A percentile compares a stretch with the other conserved stretches of the same genome.
Conservation (phyloP, 2,888 invertebrate genomes). For the Himalopsyche anomala region DNA sequence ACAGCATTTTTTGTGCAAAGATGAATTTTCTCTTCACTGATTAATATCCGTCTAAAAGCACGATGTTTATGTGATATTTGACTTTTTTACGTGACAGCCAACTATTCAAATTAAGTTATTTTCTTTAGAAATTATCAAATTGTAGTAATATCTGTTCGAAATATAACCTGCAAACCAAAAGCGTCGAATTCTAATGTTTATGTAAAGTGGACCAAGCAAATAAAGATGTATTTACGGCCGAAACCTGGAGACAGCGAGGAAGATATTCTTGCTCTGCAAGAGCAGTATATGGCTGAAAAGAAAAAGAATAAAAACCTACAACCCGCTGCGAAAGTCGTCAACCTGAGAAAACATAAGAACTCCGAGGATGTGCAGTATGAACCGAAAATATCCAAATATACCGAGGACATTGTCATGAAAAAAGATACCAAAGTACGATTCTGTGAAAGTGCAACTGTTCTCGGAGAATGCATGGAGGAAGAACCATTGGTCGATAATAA, state of each 20-base stretch:
- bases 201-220: not conserved
- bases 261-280: constrained; percentile 85
- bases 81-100: too few species aligned
- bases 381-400: constrained; percentile 73
- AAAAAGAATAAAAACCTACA: constrained; percentile 75
- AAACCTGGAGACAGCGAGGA: constrained; percentile 84
- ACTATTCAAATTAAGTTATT: too few species aligned
- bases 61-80: too few species aligned
- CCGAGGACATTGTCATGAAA: constrained; percentile 71
- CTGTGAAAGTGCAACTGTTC: constrained; percentile 42
- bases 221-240: constrained; percentile 76
- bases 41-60: too few species aligned
- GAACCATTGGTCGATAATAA: constrained; percentile 72
- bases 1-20: not conserved
- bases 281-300: constrained; percentile 80
- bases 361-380: constrained; percentile 67
- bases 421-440: constrained; percentile 58
- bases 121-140: too few species aligned
- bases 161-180: constrained; percentile 11
- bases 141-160: not conserved
- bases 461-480: constrained; percentile 66
- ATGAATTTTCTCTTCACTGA: not conserved
- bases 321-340: constrained; percentile 80
- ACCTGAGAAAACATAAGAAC: constrained; percentile 68
- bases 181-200: not conserved